Evolutionary conservation across 1,140 invertebrate species (phyloP), one percentile per base, ranked within the genome.

Genomic region (Cardiocondyla obscurior): DNA sequence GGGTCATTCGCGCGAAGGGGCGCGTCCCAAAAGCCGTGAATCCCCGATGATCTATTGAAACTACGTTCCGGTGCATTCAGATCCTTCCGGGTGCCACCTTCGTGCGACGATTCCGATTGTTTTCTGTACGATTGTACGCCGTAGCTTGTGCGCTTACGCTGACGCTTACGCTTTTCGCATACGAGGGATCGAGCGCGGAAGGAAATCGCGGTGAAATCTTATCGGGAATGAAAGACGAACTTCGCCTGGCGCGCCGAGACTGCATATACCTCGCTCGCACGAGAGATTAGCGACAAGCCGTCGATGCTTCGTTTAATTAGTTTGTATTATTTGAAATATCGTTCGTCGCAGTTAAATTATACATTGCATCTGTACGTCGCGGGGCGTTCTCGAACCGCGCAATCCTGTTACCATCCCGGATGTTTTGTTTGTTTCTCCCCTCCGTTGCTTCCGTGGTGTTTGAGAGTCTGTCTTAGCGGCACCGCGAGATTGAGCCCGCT

Each of bases 221-320:
- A 5, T 8, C 6, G 19, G 3, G 5, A 42, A 33, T 16, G 55
- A 22, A 77, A 44, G n/a, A 53, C 57, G 39, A 76, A 76, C 72
- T 62, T 79, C 46, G 74, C 62, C 28, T 25, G 62, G 33, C 33
- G 49, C 49, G 58, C 7, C 28, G 44, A 36, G 58, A 65, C 8
- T 60, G 25, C 22, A 25, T 42, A 74, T 25, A 60, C 3, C 72
- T 46, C 74, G 44, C 53, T 65, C 74, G 58, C 73, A 77, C 57
- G 36, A 46, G 60, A 42, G 60, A 77, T 49, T 65, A 77, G 58
- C 60, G 58, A 77, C 46, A 16, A 49, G 72, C 72, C 46, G 60
- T 67, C 33, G 74, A 77, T 16, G 74, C 74, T 79, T 79, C 62
- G 33, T 79, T 53, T 79, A 22, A 79, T 67, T 69, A 42, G 67